These are phyloP conservation scores for Numida meleagris DNA, from an alignment of 2,113 vertebrate genomes.

Conservation along the genomic window DNA sequence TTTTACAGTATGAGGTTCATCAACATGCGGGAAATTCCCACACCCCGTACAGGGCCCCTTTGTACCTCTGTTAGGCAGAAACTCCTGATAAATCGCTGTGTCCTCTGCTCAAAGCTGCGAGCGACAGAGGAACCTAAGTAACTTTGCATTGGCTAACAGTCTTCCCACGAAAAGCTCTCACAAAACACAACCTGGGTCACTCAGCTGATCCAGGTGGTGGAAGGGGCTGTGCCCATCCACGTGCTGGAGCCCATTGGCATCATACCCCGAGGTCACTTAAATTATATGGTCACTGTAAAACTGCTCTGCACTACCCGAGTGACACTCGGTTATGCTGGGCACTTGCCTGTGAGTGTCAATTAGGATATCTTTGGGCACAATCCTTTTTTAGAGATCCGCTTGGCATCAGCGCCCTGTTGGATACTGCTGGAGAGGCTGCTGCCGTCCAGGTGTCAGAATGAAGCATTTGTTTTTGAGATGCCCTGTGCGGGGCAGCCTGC, in stretches of 20 bases:
- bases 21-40: conserved; percentile 62
- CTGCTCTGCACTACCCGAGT: neutral
- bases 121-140: conserved; percentile 30
- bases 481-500: conserved; percentile 44
- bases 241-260: conserved; percentile 42
- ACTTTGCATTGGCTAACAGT: conserved; percentile 27
- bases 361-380: conserved; percentile 54
- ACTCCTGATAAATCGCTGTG: neutral
- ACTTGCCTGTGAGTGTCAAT: conserved; percentile 64
- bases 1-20: conserved; percentile 59
- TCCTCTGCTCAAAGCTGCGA: neutral
- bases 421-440: conserved; percentile 27
- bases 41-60: conserved; percentile 26
- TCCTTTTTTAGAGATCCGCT: conserved; percentile 44
- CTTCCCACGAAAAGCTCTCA: neutral
- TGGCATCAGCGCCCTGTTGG: conserved; percentile 37
- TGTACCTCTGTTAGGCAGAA: conserved; percentile 5
- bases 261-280: conserved; percentile 53
- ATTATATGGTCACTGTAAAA: conserved; percentile 59
- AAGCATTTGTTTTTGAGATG: conserved; percentile 73
- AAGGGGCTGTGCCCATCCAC: neutral
- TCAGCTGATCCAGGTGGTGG: neutral
- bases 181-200: conserved; percentile 23
- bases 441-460: conserved; percentile 55
- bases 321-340: conserved; percentile 52